Percentiles rank a stretch among this genome's conserved stretches.
Conservation (phyloP, 1,140 invertebrate species). For the Penaeus japonicus region DNA sequence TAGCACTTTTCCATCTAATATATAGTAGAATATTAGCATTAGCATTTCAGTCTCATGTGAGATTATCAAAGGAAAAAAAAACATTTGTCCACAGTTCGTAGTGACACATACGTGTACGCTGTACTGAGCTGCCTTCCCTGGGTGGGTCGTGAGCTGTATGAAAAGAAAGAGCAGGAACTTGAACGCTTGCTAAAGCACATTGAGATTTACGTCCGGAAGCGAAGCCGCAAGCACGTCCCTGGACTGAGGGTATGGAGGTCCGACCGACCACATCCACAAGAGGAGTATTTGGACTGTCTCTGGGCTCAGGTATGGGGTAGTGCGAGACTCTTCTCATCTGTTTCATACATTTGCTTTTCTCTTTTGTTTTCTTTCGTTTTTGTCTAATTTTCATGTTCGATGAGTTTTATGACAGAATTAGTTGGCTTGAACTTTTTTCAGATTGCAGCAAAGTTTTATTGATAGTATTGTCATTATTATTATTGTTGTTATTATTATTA, state of each 20-base stretch:
- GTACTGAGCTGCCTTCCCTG: constrained; percentile 93
- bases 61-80: no score
- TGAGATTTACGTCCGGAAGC: constrained; percentile 93
- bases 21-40: neutral
- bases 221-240: constrained; percentile 89
- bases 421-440: no score
- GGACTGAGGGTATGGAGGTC: constrained; percentile 92
- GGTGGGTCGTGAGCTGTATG: constrained; percentile 95
- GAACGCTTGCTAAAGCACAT: constrained; percentile 92
- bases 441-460: no score
- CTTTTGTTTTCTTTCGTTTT: neutral
- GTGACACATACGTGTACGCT: constrained; percentile 97
- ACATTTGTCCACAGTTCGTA: constrained; percentile 69
- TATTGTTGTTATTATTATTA: no score
- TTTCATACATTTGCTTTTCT: neutral
- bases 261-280: constrained; percentile 93
- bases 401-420: no score
- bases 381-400: no score
- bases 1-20: neutral
- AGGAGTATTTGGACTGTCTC: constrained; percentile 97
- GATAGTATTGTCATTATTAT: no score
- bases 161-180: constrained; percentile 94
- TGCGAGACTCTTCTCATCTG: neutral
- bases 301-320: constrained; percentile 80
- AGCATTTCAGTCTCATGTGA: no score